Evolutionary conservation across 1,140 invertebrate genomes (phyloP).

Genomic region (Hylaeus anthracinus): DNA sequence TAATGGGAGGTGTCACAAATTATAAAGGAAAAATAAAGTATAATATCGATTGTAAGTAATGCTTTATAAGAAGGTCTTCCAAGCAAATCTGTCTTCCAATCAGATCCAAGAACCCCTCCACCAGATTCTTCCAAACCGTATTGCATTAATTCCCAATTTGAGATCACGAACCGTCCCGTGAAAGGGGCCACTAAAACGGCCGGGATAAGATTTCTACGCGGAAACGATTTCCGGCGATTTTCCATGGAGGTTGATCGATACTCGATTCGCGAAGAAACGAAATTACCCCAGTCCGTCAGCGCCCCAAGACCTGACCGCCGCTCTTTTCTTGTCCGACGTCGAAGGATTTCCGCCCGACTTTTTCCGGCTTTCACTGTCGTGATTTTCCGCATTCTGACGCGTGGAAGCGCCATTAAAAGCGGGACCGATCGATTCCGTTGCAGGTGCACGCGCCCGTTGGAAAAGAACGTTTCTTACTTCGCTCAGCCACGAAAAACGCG

Average conservation of each 20-base stretch:
- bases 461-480: not conserved
- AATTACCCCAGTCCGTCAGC: slow-evolving; percentile 9
- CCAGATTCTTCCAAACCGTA: too few relatives aligned
- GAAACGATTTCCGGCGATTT: not conserved
- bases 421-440: slow-evolving; percentile 28
- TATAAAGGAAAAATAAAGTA: too few relatives aligned
- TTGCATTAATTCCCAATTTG: too few relatives aligned
- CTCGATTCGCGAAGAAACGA: slow-evolving; percentile 5
- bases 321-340: not conserved
- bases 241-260: not conserved
- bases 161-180: too few relatives aligned
- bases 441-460: not conserved
- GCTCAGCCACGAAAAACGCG: slow-evolving; percentile 1
- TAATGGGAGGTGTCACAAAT: too few relatives aligned
- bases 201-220: too few relatives aligned
- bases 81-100: too few relatives aligned
- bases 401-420: slow-evolving; percentile 23
- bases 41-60: too few relatives aligned
- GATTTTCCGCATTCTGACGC: slow-evolving; percentile 28
- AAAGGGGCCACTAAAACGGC: too few relatives aligned
- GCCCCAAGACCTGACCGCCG: not conserved
- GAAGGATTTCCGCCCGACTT: not conserved
- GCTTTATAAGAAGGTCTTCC: too few relatives aligned
- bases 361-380: slow-evolving; percentile 17
- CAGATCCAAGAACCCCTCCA: too few relatives aligned